Base-by-base conservation (phyloP, 2,797 vertebrate species). In the Dicrostonyx torquatus region DNA sequence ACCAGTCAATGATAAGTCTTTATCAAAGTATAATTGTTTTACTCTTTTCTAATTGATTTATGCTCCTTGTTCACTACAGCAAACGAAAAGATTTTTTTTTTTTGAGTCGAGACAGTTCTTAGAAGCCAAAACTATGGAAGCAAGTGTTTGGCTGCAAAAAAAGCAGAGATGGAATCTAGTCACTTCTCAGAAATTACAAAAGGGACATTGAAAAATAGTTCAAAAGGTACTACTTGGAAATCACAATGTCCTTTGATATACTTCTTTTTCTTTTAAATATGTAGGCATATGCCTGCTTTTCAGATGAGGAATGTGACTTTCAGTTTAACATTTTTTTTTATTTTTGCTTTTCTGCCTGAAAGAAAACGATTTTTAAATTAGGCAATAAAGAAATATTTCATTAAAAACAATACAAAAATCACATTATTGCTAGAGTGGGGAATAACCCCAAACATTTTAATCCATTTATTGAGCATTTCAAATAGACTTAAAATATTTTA, bases 1-100 rank as follows among this genome's bases (percentile, higher is more conserved):
- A 96, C 93, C 96, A 93, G 95, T 95, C 96, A 98, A 97, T 96
- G 93, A 96, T 88, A 97, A 96, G 94, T 96, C 96, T 95, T 95
- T 97, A 97, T 94, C 79, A 97, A 97, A 97, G 97, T 96, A 95
- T 55, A 96, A 97, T 94, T 94, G 70, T 96, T 96, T 95, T 91
- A 96, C 66, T 97, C 95, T 83, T 97, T 97, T 92, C 87, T 77
- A 77, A 24, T 13, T 94, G 93, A 94, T 96, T 97, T 96, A 87
- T 92, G 94, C 97, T 94, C 87, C 92, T 37, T 96, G 93, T 96
- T 97, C 18, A 48, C 87, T 96, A 91, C 93, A 96, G 85, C 90
- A 96, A 97, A 95, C 91, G 34, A 95, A 96, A 86, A 64, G 77
- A 85, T 3, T 45, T 34, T 60, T 40, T 3, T 45, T 34, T 60